Base-by-base conservation (phyloP, 2,888 invertebrate genomes). In the Drosophila nigricruria region DNA sequence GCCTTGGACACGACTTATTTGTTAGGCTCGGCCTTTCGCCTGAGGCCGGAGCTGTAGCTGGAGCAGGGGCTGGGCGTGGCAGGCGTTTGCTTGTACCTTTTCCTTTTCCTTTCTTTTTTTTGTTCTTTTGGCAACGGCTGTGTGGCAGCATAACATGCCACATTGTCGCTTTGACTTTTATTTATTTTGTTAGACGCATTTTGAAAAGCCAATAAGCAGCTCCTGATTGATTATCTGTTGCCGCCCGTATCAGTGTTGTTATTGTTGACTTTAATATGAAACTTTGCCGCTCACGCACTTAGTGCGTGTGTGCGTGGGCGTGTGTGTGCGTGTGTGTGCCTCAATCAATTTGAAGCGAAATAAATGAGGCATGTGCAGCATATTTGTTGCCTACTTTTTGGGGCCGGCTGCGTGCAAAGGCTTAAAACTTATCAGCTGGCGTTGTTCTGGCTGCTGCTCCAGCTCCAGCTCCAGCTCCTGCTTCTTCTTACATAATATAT, bases 191-290 rank as follows among this genome's bases (percentile, higher is more conserved):
- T 76, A 70, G 84, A 83, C 75, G 87, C 79, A 83, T 88, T 83
- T 83, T 87, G 82, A 83, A 83, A 85, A 85, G 87, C 87, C 85
- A 85, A 85, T 85, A 88, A 88, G 85, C 87, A 81, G 87, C 89
- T 72, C 78, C 85, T 85, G 85, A 85, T 88, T 85, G 85, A 85
- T 85, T 89, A 89, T 88, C 83, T 86, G 72, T 60, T 76, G 70
- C 66, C 77, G 50, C 54, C 64, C 67, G 59, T 58, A 36, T 60
- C 38, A 34, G n/a, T 40, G 36, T 18, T 81, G 57, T 42, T 66
- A 49, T 60, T 70, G 57, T 65, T 70, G 62, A 63, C 80, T 79
- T 71, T 64, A 67, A 62, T 79, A 49, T 62, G 60, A 67, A 61
- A 61, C 43, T 60, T 65, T 61, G 59, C 50, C 69, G 53, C 67